Evolutionary conservation across 1,140 invertebrate species (phyloP).

Genomic region (Drosophila navojoa): DNA sequence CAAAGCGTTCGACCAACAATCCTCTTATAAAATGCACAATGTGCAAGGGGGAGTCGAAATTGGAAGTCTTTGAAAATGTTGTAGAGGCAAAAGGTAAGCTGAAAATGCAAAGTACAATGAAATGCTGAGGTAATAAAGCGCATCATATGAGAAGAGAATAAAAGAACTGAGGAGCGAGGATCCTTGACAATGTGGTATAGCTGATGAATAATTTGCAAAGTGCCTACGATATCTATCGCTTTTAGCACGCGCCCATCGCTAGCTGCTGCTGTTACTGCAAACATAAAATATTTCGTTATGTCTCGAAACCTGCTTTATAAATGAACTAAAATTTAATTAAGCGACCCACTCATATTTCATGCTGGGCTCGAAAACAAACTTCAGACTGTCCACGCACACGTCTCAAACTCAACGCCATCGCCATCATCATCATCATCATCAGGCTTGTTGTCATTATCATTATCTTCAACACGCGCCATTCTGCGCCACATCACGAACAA

Average conservation of each 20-base stretch:
- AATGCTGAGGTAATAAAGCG: too few relatives aligned
- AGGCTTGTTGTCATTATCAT: conserved; percentile 49
- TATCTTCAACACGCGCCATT: conserved; percentile 53
- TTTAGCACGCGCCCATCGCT: neutral
- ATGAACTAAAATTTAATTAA: conserved; percentile 82
- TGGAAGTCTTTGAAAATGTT: too few relatives aligned
- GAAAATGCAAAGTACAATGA: too few relatives aligned
- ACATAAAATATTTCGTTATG: conserved; percentile 1
- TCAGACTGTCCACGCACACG: conserved; percentile 47
- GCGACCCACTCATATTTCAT: conserved; percentile 67
- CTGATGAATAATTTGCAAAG: neutral
- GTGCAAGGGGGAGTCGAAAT: too few relatives aligned
- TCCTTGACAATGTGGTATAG: too few relatives aligned
- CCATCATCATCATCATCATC: conserved; percentile 18
- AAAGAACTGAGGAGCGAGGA: too few relatives aligned
- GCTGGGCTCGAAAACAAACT: conserved; percentile 30
- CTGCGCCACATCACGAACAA: conserved; percentile 72
- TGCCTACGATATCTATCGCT: neutral
- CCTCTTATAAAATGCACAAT: too few relatives aligned
- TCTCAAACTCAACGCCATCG: conserved; percentile 19
- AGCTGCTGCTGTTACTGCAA: neutral
- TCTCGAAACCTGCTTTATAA: conserved; percentile 62
- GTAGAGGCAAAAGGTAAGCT: too few relatives aligned
- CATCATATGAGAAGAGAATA: too few relatives aligned
- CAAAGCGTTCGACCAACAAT: too few relatives aligned